These are phyloP conservation scores for Ctenopoma kingsleyae DNA, from an alignment of 2,797 vertebrate species.

Conservation along the genomic window DNA sequence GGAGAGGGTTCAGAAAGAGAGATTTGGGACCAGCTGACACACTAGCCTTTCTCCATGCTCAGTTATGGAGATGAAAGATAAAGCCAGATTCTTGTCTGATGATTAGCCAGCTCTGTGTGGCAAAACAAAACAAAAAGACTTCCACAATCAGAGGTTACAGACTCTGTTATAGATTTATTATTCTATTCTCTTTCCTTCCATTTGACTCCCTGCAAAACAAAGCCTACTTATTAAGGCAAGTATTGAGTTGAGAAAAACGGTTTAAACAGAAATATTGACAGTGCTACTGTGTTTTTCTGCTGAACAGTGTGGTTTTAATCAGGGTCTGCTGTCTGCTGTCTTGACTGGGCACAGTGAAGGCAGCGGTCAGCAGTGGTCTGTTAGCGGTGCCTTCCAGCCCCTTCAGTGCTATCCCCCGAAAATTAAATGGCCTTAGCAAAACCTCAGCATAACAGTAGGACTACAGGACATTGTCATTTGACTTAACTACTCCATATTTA, in stretches of 20 bases:
- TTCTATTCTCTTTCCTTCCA: constrained; percentile 71
- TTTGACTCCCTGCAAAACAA: constrained; percentile 77
- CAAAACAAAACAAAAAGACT: constrained; percentile 75
- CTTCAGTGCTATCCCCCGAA: too few relatives aligned
- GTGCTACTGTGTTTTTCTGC: constrained; percentile 44
- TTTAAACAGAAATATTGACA: constrained; percentile 84
- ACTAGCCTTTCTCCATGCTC: constrained; percentile 46
- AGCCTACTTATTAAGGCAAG: constrained; percentile 77
- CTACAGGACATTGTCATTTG: too few relatives aligned
- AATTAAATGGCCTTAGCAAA: too few relatives aligned
- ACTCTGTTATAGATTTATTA: constrained; percentile 79
- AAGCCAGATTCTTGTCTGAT: constrained; percentile 65
- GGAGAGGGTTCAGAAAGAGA: constrained; percentile 53
- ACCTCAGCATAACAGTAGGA: too few relatives aligned
- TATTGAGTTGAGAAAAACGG: constrained; percentile 80
- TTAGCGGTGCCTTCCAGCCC: too few relatives aligned
- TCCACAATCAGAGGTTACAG: constrained; percentile 77
- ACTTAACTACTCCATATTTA: too few relatives aligned
- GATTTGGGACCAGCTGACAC: constrained; percentile 67
- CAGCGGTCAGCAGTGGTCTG: too few relatives aligned
- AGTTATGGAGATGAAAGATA: constrained; percentile 57
- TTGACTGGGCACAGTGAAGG: too few relatives aligned
- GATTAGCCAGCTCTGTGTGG: constrained; percentile 72
- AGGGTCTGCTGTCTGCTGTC: neutral
- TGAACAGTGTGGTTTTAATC: constrained; percentile 65